Base-by-base conservation (phyloP, 2,113 vertebrate genomes). In the Ptilorrhoa leucosticta region DNA sequence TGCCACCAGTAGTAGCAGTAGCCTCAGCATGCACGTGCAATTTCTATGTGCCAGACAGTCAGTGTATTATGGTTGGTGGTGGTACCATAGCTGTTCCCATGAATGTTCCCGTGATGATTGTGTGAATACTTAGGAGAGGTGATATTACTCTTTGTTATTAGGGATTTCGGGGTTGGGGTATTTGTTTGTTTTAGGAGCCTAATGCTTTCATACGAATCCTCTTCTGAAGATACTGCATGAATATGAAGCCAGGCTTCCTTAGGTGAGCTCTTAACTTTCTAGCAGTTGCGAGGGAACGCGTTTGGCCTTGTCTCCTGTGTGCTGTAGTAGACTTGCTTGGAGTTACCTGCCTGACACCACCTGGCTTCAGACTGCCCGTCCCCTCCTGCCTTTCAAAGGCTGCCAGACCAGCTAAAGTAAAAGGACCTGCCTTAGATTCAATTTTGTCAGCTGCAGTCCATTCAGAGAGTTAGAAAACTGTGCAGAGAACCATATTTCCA, bases 21-120 rank as follows among this genome's bases (percentile, higher is more conserved):
- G 20, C 39, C n/a, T 39, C 54, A 45, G 12, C 4, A 2, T 9
- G 19, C n/a, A 13, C 0, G 0, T 31, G 39, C 37, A 16, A 0
- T 31, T 78, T 37, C 2, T 23, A 0, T 13, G 31, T 84, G 60
- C n/a, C 22, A 6, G 58, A 1, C 28, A 6, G 9, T 15, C 50
- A 31, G 16, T 27, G 51, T 39, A 4, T 5, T 15, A 1, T 44
- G 50, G 21, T 3, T 71, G 39, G 11, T 50, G 51, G 66, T 48
- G 30, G 23, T 76, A 71, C 27, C 0, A 1, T 7, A 45, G 13
- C 24, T 44, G 27, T 21, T 37, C 24, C 57, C 26, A 3, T 5
- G 8, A 8, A 23, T 79, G 39, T 83, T 54, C 10, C 56, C 6
- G 1, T 9, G 5, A 14, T 57, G 23, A 26, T 27, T 57, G 7